These are phyloP conservation scores for Guaruba guarouba DNA, from an alignment of 2,113 vertebrate species.

Conservation along the genomic window DNA sequence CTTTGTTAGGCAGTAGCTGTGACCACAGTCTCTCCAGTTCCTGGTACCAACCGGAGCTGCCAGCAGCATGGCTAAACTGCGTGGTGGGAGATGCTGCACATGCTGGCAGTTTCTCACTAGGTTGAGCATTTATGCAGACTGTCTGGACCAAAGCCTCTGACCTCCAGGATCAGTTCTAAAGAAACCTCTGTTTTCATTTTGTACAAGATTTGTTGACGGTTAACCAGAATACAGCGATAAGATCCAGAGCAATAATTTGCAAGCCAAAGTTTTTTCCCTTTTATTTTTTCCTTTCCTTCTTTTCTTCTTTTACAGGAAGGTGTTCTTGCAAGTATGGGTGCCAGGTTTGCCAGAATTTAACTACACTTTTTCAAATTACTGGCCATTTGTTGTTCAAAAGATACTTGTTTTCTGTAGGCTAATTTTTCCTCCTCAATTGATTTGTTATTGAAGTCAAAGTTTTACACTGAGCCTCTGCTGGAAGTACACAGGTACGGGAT, in stretches of 20 bases:
- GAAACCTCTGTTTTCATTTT: background rate
- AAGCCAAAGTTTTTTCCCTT: background rate
- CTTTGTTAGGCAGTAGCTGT: background rate
- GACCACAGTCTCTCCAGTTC: accelerated
- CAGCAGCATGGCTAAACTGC: background rate
- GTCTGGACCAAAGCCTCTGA: background rate
- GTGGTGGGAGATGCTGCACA: background rate
- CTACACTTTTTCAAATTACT: background rate
- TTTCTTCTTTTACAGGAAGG: background rate
- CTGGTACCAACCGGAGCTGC: background rate
- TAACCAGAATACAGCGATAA: background rate
- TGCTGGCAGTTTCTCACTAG: background rate
- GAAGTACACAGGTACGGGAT: background rate
- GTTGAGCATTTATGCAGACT: background rate
- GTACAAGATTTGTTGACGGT: background rate
- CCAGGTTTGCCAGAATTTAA: background rate
- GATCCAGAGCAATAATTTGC: background rate
- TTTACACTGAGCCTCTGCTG: background rate
- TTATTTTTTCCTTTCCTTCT: no score
- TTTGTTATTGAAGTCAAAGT: background rate
- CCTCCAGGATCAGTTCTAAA: background rate
- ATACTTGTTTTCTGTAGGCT: background rate
- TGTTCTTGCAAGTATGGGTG: background rate
- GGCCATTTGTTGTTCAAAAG: background rate
- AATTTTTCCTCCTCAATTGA: background rate